Base-by-base conservation (phyloP, 1,140 invertebrate species). In the Drosophila mayri region DNA sequence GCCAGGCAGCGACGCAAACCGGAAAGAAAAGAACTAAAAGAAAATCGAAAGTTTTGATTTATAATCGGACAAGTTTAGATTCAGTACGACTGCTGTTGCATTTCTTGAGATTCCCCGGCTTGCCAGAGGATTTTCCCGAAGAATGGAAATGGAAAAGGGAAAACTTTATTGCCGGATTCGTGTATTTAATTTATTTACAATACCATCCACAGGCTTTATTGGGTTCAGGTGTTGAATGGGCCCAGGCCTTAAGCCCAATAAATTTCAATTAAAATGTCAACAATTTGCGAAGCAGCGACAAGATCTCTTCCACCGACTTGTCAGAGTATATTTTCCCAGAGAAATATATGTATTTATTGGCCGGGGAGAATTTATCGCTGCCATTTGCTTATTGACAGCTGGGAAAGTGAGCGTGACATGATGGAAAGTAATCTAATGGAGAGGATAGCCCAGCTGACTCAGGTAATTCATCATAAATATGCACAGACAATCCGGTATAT, bases 331-430 rank as follows among this genome's bases (percentile, higher is more conserved):
- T 70, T 32, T 71, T 65, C 61, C 66, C 64, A 54, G 20, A n/a
- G 1, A 38, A 22, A 54, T 37, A 54, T 11, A 1, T 22, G 2
- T 28, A 18, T 40, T 35, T 44, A 59, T 62, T 40, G 35, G n/a
- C 25, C 16, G 47, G 30, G 28, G 40, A 63, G 78, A 76, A 87
- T 87, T 87, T 88, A 87, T 87, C 47, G 80, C 76, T 49, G 49
- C 60, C 76, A 87, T 87, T 87, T 88, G 84, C 84, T 80, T 88
- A 87, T 87, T 87, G 83, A 88, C 83, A 87, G 84, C 72, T 74
- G 64, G 64, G 75, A 77, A 78, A 78, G 68, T 75, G 61, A 59
- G 71, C 62, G 38, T 78, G 75, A 78, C 74, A 78, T 60, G 72
- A 67, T 85, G 82, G 83, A 85, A 81, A 67, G 80, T 78, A 77